Base-by-base conservation (phyloP, 2,888 invertebrate genomes). In the Dasysyrphus tricinctus region DNA sequence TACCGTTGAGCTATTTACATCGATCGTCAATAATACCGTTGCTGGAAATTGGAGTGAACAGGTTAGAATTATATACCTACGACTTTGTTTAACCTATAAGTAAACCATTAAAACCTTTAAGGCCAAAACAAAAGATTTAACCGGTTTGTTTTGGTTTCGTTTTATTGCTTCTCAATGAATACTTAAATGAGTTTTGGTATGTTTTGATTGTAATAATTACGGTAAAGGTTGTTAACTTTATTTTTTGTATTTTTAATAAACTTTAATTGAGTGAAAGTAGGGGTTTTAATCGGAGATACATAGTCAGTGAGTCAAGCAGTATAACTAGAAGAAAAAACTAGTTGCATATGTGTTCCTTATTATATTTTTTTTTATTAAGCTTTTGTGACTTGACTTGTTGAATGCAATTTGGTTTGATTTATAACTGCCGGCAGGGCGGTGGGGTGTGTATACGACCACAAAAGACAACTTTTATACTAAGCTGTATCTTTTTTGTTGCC, bases 1-100 rank as follows among this genome's bases (percentile, higher is more conserved):
- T 91, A 95, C 95, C 90, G 93, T 96, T 89, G 95, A 95, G 90
- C 94, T 95, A 51, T 90, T 90, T 76, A 90, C 90, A 61, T 90
- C 90, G 67, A 90, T 90, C 86, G 90, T 90, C 54, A 90, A 90
- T 59, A 90, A 90, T 75, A 90, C 90, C 4, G 90, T 89, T 44
- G 86, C 88, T 8, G 90, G 89, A 37, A 90, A 90, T 88, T 90
- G 90, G 90, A 89, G 89, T 82, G 89, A 90, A 83, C 90, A 90
- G 90, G 90, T 89, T 89, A 63, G 59, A 67, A 61, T 81, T 24
- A 24, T 24, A 24, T 2, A 24, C 24, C 24, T 24, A 69, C 39
- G n/a, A 54, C 1, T 57, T 29, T 34, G 3, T 44, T 65, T 69
- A 69, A 61, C 65, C 32, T 67, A n/a, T n/a, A n/a, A 34, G 14